Base-by-base conservation (phyloP, 2,888 invertebrate species). In the Octonoba sinensis region DNA sequence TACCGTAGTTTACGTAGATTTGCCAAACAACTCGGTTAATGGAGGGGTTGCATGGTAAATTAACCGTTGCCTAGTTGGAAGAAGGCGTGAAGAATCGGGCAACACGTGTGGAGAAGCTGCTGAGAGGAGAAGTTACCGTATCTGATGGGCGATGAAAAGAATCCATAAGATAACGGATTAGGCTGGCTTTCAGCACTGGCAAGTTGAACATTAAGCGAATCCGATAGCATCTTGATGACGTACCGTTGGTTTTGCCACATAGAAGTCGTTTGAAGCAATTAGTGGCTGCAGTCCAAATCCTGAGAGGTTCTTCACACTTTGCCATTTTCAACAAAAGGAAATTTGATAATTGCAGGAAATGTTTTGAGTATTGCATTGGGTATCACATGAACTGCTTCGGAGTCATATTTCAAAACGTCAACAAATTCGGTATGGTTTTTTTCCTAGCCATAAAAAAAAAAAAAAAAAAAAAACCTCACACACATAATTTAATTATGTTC, bases 101-200 rank as follows among this genome's bases (percentile, higher is more conserved):
- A 65, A 65, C 62, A 65, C 44, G 66, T 47, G 57, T 66, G 64
- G 22, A 44, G n/a, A 24, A 47, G 62, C 64, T 64, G 51, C 27
- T 36, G 18, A 54, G 36, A 54, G 36, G 54, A 57, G 24, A 59
- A 46, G 46, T 59, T 54, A 56, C 36, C 36, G 47, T 71, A 78
- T 78, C 77, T 70, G 77, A 77, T 77, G 69, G 76, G 76, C 67
- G 54, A 36, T 54, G 24, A 70, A 62, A 51, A 69, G 69, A 47
- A 67, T 49, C 22, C 51, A 16, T n/a, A 36, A 46, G 47, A 77
- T 66, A 74, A 66, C 57, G 44, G 65, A 65, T 65, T 65, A 51
- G 62, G 22, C 62, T 51, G 56, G 57, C 54, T 24, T 51, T 56
- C 65, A 46, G 20, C n/a, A 36, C 22, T 36, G 64, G 49, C 57